These are phyloP conservation scores for Willisornis vidua DNA, from an alignment of 2,113 vertebrate genomes.

Conservation along the genomic window DNA sequence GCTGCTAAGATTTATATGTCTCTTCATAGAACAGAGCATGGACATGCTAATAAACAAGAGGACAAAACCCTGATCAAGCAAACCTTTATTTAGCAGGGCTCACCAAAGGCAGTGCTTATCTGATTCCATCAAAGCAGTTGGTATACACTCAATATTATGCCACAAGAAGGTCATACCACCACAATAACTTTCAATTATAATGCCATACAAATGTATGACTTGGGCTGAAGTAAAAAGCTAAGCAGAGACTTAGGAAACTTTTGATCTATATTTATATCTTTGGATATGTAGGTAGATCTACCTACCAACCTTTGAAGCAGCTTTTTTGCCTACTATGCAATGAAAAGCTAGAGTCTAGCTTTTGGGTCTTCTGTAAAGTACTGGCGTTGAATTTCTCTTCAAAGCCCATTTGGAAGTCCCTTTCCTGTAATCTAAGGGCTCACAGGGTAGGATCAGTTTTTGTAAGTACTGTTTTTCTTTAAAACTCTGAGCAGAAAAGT, in stretches of 20 bases:
- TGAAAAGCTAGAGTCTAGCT: not conserved
- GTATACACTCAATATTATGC: not conserved
- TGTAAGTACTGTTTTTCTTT: not conserved
- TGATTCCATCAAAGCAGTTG: not conserved
- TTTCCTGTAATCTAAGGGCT: not conserved
- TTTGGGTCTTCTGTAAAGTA: not conserved
- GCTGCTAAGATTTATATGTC: not conserved
- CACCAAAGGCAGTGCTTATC: not conserved
- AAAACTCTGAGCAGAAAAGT: not conserved
- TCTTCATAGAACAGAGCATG: not conserved
- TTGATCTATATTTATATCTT: not conserved
- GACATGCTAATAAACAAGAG: not conserved
- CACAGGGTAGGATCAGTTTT: not conserved
- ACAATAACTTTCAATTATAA: not conserved
- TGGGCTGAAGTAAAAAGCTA: not conserved
- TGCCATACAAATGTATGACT: not conserved
- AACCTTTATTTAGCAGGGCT: not conserved
- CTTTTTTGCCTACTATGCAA: not conserved
- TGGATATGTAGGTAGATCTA: not conserved
- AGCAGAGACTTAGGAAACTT: not conserved
- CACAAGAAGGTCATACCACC: not conserved
- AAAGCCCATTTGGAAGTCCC: not conserved
- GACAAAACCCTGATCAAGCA: not conserved
- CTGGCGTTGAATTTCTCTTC: not conserved
- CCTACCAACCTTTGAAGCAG: not conserved